These are phyloP conservation scores for Falco berigora DNA, from an alignment of 2,797 vertebrate genomes.

Conservation along the genomic window DNA sequence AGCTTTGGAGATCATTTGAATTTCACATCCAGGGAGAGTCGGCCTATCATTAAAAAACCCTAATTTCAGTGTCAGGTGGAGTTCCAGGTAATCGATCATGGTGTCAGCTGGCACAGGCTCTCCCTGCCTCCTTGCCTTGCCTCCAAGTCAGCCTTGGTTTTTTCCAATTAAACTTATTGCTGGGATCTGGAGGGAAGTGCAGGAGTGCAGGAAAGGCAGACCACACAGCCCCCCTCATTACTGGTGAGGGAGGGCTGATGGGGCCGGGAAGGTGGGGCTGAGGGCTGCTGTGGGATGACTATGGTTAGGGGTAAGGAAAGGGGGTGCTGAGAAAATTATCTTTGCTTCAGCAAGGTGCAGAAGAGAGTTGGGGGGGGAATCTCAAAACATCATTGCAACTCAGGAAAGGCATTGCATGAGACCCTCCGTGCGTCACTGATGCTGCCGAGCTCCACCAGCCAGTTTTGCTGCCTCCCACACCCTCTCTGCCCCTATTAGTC, in stretches of 20 bases:
- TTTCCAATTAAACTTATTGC: slow-evolving; percentile 87
- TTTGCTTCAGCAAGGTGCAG: not conserved
- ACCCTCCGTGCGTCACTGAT: not conserved
- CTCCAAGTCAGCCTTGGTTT: slow-evolving; percentile 82
- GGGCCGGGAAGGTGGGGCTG: not conserved
- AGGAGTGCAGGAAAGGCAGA: not conserved
- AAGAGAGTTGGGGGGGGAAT: not conserved
- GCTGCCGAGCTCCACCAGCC: not conserved
- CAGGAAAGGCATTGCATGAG: not conserved
- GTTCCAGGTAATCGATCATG: slow-evolving; percentile 94
- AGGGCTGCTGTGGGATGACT: not conserved
- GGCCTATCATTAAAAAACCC: slow-evolving; percentile 92
- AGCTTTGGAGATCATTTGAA: slow-evolving; percentile 92
- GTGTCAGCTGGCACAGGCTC: slow-evolving; percentile 85
- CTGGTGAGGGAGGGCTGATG: not conserved
- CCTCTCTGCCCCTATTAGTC: not conserved
- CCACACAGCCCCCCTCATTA: not conserved
- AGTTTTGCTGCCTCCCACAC: not conserved
- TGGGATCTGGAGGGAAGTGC: slow-evolving; percentile 44
- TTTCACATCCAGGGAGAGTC: slow-evolving; percentile 91
- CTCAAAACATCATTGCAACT: not conserved
- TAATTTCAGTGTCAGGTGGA: slow-evolving; percentile 93
- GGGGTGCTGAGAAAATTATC: not conserved
- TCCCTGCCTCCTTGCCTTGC: slow-evolving; percentile 78
- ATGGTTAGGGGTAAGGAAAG: not conserved